phyloP scores from a whole-genome alignment of 2,113 vertebrate genomes.

The Nerophis ophidion region DNA sequence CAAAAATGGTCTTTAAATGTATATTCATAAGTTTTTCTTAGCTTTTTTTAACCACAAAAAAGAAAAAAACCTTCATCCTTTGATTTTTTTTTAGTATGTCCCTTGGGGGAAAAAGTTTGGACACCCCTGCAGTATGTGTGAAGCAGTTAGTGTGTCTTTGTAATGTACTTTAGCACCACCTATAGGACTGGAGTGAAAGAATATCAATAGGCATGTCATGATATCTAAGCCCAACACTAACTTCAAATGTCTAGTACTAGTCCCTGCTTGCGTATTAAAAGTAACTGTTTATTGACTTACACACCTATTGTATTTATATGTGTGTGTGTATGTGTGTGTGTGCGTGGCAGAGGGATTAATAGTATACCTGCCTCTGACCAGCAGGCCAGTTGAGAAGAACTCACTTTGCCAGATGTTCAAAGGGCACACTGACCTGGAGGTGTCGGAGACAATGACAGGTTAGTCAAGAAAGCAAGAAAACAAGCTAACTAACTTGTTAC shows the following conservation, averaged over 20 bases:
- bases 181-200: too few relatives aligned
- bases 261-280: neutral
- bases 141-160: too few relatives aligned
- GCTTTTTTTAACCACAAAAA: too few relatives aligned
- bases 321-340: neutral
- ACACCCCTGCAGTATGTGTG: neutral
- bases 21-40: too few relatives aligned
- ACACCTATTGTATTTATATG: neutral
- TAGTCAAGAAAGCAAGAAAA: conserved; percentile 12
- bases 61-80: too few relatives aligned
- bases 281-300: neutral
- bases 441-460: conserved; percentile 11
- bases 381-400: conserved; percentile 42
- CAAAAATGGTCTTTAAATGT: too few relatives aligned
- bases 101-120: too few relatives aligned
- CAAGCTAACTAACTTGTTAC: neutral
- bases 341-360: conserved; percentile 19
- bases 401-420: conserved; percentile 98
- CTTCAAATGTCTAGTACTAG: too few relatives aligned
- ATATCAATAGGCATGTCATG: too few relatives aligned
- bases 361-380: conserved; percentile 56
- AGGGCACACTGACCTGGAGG: conserved; percentile 91
- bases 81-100: too few relatives aligned
- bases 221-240: too few relatives aligned
- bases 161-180: too few relatives aligned